A percentile compares a stretch with the other conserved stretches of the same genome.
These are phyloP conservation scores for Phania funesta DNA, from an alignment of 2,888 invertebrate genomes.

Conservation along the genomic window DNA sequence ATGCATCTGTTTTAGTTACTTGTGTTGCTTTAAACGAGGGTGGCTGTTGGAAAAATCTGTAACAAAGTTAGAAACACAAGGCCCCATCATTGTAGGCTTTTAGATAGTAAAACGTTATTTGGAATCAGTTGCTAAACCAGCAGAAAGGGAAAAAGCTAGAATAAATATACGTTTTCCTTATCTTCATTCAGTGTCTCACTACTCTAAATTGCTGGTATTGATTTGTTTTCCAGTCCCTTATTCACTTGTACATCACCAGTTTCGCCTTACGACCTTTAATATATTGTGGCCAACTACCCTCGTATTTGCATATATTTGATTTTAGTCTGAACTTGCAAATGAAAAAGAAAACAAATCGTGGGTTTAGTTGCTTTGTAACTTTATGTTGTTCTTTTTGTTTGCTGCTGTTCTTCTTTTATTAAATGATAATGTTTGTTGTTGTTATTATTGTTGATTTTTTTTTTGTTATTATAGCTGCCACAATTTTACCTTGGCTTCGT, in stretches of 20 bases:
- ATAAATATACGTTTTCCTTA: no score
- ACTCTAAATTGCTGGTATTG: no score
- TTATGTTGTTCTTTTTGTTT: constrained; percentile 24
- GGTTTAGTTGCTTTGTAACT: constrained; percentile 61
- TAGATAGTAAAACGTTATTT: no score
- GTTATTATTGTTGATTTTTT: constrained; percentile 33
- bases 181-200: no score
- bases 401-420: constrained; percentile 41
- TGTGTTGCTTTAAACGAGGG: constrained; percentile 6
- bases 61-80: background rate
- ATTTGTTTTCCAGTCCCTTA: no score
- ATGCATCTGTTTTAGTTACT: constrained; percentile 42
- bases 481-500: constrained; percentile 72
- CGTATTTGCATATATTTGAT: background rate
- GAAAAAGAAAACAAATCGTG: constrained; percentile 50
- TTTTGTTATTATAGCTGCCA: constrained; percentile 59
- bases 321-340: constrained; percentile 26
- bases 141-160: no score
- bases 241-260: no score
- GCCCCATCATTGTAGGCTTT: no score
- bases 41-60: background rate
- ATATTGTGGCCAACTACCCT: no score
- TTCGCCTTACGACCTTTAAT: no score
- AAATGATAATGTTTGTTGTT: constrained; percentile 55
- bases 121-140: no score